Conservation (phyloP, 2,888 invertebrate genomes). For the Acleris holmiana region DNA sequence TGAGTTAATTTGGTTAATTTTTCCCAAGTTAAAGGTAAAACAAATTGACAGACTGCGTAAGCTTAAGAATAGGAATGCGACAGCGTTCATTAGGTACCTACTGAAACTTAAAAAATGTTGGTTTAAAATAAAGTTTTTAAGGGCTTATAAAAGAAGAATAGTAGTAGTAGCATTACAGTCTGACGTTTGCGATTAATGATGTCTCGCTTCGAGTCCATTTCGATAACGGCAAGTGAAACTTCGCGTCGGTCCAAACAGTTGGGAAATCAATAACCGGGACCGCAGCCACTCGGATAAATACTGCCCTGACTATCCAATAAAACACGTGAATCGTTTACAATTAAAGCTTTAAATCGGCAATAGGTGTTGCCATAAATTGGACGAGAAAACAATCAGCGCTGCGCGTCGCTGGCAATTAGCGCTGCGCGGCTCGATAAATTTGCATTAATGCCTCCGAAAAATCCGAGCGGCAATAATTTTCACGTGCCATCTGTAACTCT, state of each 20-base stretch:
- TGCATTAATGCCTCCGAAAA: conserved; percentile 84
- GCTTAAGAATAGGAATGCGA: too few relatives aligned
- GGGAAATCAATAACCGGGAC: conserved; percentile 79
- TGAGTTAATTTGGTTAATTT: too few relatives aligned
- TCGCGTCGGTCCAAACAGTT: conserved; percentile 57
- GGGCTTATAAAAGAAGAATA: neutral
- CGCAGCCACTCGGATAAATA: conserved; percentile 79
- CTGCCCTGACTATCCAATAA: conserved; percentile 81
- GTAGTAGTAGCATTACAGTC: conserved; percentile 25
- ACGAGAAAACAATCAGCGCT: conserved; percentile 82
- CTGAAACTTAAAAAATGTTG: too few relatives aligned
- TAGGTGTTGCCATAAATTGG: conserved; percentile 84
- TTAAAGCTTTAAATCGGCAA: conserved; percentile 85
- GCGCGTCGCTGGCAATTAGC: conserved; percentile 82
- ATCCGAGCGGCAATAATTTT: conserved; percentile 81
- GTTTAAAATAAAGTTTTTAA: neutral
- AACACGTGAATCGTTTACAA: conserved; percentile 84
- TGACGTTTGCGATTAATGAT: conserved; percentile 51
- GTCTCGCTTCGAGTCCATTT: conserved; percentile 47
- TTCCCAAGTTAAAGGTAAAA: too few relatives aligned
- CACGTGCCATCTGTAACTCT: conserved; percentile 66
- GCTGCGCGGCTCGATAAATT: conserved; percentile 82
- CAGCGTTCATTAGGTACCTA: too few relatives aligned
- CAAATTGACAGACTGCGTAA: too few relatives aligned
- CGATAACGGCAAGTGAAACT: conserved; percentile 55